Evolutionary conservation across 2,888 invertebrate species (phyloP).

Genomic region (Pheosia gnoma): DNA sequence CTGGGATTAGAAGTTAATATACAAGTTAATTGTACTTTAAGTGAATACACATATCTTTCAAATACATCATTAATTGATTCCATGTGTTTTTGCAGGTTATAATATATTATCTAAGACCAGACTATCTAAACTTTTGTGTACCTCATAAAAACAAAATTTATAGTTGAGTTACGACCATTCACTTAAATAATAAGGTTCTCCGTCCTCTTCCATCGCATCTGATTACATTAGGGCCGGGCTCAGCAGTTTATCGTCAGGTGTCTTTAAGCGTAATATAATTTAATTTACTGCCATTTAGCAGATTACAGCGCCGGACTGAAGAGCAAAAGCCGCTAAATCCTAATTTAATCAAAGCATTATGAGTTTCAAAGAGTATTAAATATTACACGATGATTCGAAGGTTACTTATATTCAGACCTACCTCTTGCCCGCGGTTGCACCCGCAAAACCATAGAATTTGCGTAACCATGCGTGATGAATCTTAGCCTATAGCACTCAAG

Average conservation of each 20-base stretch:
- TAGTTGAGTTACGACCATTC: neutral
- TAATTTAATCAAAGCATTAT: constrained; percentile 1
- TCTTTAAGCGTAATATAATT: constrained; percentile 9
- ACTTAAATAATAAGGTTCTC: neutral
- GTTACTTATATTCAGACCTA: neutral
- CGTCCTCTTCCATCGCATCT: neutral
- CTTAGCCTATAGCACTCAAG: too few species aligned
- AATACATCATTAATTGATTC: too few species aligned
- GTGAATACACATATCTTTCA: too few species aligned
- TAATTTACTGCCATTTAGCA: neutral
- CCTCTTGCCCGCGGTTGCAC: too few species aligned
- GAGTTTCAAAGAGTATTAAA: neutral
- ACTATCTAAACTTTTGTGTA: too few species aligned
- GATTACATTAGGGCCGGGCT: neutral
- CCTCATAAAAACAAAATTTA: too few species aligned
- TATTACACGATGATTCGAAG: neutral
- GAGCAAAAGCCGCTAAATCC: neutral
- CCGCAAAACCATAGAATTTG: too few species aligned
- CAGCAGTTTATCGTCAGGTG: constrained; percentile 4
- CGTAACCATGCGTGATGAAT: too few species aligned
- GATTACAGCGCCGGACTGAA: neutral
- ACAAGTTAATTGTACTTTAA: too few species aligned
- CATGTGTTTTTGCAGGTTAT: too few species aligned
- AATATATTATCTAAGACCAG: too few species aligned
- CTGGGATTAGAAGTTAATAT: too few species aligned